These are phyloP conservation scores for Clarias laeviceps DNA, from an alignment of 2,797 vertebrate species.

Conservation along the genomic window DNA sequence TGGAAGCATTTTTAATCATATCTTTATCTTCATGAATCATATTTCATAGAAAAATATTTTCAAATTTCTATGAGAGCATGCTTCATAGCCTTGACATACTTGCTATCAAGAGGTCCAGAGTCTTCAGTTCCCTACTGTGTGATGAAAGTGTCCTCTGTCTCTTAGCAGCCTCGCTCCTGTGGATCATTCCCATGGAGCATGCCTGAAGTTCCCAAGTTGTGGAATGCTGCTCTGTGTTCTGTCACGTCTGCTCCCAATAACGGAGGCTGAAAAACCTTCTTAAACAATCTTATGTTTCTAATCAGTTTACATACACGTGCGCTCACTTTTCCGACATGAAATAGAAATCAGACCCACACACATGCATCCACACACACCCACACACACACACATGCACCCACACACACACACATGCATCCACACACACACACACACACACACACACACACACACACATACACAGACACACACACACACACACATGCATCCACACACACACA, in stretches of 20 bases:
- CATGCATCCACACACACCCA: conserved; percentile 13
- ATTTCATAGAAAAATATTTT: background rate
- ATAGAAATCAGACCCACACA: background rate
- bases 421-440: no score
- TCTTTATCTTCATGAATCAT: background rate
- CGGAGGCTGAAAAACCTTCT: conserved; percentile 24
- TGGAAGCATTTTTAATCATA: background rate
- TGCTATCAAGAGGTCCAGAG: background rate
- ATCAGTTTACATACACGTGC: conserved; percentile 26
- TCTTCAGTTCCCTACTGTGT: background rate
- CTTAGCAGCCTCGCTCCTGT: background rate
- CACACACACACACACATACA: no score
- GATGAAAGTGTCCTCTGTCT: conserved; percentile 5
- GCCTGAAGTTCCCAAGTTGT: conserved; percentile 44
- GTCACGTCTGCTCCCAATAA: conserved; percentile 29
- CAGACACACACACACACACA: no score
- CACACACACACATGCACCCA: background rate
- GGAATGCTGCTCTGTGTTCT: conserved; percentile 47
- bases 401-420: no score
- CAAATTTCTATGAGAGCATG: background rate
- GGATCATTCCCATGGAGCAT: conserved; percentile 24
- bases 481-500: no score
- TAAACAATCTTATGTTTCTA: conserved; percentile 33
- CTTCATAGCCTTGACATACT: background rate
- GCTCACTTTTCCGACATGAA: conserved; percentile 4